Evolutionary conservation across 35 echinoderm and acorn worm genomes (phyloP).

Genomic region (Heliocidaris erythrogramma): DNA sequence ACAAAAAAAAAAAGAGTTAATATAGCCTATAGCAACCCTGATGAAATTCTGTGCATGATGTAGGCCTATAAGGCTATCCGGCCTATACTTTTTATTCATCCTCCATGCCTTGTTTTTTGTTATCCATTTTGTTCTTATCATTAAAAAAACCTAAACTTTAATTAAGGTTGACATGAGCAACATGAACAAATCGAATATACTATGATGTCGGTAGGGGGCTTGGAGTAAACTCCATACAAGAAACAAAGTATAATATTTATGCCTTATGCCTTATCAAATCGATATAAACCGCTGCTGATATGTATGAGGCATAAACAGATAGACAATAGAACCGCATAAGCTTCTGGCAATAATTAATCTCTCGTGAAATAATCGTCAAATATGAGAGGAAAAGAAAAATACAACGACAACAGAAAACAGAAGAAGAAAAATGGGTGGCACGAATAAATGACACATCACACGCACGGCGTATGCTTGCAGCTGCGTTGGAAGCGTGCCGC

Average conservation of each 20-base stretch:
- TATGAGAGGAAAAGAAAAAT: not conserved
- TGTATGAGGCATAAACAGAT: not conserved
- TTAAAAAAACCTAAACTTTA: not conserved
- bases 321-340: not conserved
- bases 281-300: not conserved
- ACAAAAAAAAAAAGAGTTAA: too few species aligned
- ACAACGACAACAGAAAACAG: not conserved
- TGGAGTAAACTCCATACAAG: not conserved
- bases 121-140: not conserved
- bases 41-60: too few species aligned
- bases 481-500: not conserved
- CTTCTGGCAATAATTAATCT: slow-evolving; percentile 6
- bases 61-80: too few species aligned
- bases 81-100: not conserved
- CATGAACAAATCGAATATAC: too few species aligned
- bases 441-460: slow-evolving; percentile 16
- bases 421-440: not conserved
- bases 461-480: slow-evolving; percentile 21
- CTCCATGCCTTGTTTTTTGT: not conserved
- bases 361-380: not conserved
- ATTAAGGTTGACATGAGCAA: too few species aligned
- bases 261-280: not conserved
- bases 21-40: too few species aligned
- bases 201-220: too few species aligned
- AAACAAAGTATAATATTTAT: not conserved